These are phyloP conservation scores for Siphlonurus alternatus DNA, from an alignment of 2,888 invertebrate genomes.

Conservation along the genomic window DNA sequence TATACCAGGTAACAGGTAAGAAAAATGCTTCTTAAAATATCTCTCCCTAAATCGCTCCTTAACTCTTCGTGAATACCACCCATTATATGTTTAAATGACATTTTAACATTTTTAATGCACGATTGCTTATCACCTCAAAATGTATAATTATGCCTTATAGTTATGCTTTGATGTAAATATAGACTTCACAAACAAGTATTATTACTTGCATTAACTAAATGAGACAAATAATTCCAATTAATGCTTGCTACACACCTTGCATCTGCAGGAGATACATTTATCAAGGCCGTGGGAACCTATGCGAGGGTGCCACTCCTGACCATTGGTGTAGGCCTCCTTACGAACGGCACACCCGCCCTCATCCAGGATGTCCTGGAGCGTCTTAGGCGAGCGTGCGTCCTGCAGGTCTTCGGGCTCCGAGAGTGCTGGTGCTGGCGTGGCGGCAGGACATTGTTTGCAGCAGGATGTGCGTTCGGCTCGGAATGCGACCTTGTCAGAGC, in stretches of 20 bases:
- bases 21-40: too few species aligned
- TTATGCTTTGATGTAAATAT: too few species aligned
- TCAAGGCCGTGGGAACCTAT: constrained; percentile 75
- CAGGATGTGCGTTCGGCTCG: constrained; percentile 61
- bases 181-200: too few species aligned
- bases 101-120: too few species aligned
- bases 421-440: constrained; percentile 14
- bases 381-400: constrained; percentile 22
- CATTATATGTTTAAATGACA: too few species aligned
- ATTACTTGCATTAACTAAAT: too few species aligned
- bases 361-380: constrained; percentile 50
- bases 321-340: constrained; percentile 46
- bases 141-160: too few species aligned
- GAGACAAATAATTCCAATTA: too few species aligned
- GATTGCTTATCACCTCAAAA: too few species aligned
- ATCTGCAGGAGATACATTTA: constrained; percentile 77
- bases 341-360: constrained; percentile 53
- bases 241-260: constrained; percentile 55
- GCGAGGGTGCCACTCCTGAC: constrained; percentile 75
- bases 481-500: constrained; percentile 53
- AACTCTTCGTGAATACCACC: too few species aligned
- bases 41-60: too few species aligned
- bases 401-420: constrained; percentile 12
- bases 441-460: constrained; percentile 54
- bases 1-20: too few species aligned